These are phyloP conservation scores for Laticauda laticaudata DNA, from an alignment of 2,113 vertebrate genomes.

Conservation along the genomic window DNA sequence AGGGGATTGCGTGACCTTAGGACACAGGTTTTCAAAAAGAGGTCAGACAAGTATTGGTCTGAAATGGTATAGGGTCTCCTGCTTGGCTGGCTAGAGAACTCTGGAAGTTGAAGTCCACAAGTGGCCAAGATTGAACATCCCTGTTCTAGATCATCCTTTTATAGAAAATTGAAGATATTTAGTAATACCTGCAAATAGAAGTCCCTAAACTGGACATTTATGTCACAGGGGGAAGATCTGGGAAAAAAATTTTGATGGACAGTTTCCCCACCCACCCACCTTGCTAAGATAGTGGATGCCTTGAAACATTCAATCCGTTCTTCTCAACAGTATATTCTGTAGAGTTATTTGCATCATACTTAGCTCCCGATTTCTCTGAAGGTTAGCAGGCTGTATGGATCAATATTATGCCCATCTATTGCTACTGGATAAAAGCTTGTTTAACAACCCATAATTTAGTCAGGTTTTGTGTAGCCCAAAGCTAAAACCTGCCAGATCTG, in stretches of 20 bases:
- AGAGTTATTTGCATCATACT: not conserved
- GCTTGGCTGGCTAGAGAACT: not conserved
- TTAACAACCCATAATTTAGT: not conserved
- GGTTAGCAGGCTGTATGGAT: not conserved
- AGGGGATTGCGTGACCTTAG: no score
- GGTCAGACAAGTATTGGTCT: no score
- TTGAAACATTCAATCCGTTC: no score
- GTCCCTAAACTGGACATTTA: not conserved
- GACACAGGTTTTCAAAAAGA: no score
- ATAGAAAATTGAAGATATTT: no score
- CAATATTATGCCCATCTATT: not conserved
- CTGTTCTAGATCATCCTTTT: no score
- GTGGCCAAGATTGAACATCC: no score
- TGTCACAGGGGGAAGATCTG: not conserved
- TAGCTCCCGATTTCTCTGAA: not conserved
- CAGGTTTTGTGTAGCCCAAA: not conserved
- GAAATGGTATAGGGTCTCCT: no score
- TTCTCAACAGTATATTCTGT: not conserved
- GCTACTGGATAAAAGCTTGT: not conserved
- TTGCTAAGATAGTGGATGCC: not conserved
- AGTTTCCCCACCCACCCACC: not conserved
- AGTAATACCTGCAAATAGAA: not conserved
- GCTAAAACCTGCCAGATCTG: not conserved
- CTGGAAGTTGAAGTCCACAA: not conserved
- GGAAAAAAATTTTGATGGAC: not conserved